Evolutionary conservation across 2,113 vertebrate genomes (phyloP), one percentile per base, ranked within the genome.

Genomic region (Macrotis lagotis): DNA sequence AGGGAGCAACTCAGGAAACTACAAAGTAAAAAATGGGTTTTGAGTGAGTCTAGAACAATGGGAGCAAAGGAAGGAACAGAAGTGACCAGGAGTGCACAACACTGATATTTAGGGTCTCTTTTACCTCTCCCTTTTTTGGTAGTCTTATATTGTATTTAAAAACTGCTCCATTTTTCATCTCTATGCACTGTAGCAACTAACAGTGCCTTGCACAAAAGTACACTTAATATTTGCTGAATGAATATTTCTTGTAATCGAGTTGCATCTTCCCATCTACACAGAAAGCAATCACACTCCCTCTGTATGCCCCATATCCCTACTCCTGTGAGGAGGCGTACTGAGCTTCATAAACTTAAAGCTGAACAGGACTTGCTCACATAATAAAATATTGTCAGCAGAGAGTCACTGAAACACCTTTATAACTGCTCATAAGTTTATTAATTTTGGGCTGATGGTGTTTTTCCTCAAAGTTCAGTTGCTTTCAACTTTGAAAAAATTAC

Each of bases 401-500:
- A 55, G 48, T 8, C n/a, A 51, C 25, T 49, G 51, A 8, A 25
- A 31, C n/a, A 91, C 19, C 5, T 28, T 31, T 91, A 88, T 24
- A 93, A 44, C 2, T 24, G 49, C 0, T 90, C 83, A 48, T 31
- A 90, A 53, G 50, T 26, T 26, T 8, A 37, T 48, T 50, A 26
- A 92, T 55, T 48, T 0, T 50, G 25, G 51, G 11, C 2, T 2
- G 6, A 51, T 14, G 47, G 47, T 7, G n/a, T 2, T 19, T 44
- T 89, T 24, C 2, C 47, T 55, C 11, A n/a, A 91, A 95, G 16
- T 22, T 90, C 44, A 28, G n/a, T 8, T 50, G 51, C 25, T 59
- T 91, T 24, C 37, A n/a, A 3, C 91, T 25, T 92, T 53, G 55
- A 91, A 90, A 96, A 94, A 90, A 66, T 66, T 47, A 93, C 26